Evolutionary conservation across 2,113 vertebrate genomes (phyloP).

Genomic region (Corythaeola cristata): DNA sequence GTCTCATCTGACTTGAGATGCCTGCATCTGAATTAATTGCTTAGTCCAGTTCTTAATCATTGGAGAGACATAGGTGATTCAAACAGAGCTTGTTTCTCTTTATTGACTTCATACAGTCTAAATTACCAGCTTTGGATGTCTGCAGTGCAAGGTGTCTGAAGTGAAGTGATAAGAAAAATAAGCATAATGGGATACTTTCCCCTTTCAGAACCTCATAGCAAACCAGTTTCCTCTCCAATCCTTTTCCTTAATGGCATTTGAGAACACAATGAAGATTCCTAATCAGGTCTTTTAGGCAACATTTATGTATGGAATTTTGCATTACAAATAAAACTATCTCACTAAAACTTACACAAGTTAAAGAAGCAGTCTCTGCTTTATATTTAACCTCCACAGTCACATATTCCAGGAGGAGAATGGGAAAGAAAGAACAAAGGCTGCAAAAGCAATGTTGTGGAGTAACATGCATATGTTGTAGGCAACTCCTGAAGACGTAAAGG

Average conservation of each 20-base stretch:
- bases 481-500: background rate
- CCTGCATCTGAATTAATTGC: slow-evolving; percentile 18
- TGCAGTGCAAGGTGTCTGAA: slow-evolving; percentile 52
- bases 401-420: background rate
- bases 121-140: slow-evolving; percentile 11
- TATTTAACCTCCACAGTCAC: background rate
- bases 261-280: slow-evolving; percentile 17
- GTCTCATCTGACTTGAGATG: slow-evolving; percentile 11
- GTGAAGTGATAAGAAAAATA: slow-evolving; percentile 61
- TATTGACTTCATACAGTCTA: background rate
- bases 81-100: slow-evolving; percentile 2
- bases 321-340: background rate
- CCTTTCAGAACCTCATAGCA: background rate
- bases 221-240: slow-evolving; percentile 1
- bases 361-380: background rate
- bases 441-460: background rate
- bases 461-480: background rate
- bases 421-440: background rate
- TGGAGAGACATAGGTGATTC: background rate
- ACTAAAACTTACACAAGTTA: background rate
- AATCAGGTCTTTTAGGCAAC: background rate
- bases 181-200: slow-evolving; percentile 50
- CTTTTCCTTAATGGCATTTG: slow-evolving; percentile 12
- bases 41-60: slow-evolving; percentile 15
- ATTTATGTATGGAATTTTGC: background rate